Evolutionary conservation across 2,888 invertebrate species (phyloP).

Genomic region (Gastracanthus pulcherrimus): DNA sequence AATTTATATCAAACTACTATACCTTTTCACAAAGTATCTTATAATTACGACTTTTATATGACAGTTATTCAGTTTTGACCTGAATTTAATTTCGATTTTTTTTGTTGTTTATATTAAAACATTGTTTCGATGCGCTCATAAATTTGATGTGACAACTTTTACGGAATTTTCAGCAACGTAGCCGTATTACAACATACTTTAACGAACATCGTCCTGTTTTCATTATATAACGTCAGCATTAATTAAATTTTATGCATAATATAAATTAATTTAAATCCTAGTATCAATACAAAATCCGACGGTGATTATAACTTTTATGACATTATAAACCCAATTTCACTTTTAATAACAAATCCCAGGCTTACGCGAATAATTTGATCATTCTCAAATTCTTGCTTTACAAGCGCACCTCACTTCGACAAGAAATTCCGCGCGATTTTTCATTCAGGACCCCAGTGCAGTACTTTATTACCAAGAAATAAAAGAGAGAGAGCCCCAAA

Average conservation of each 20-base stretch:
- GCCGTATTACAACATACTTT: neutral
- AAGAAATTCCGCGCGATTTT: constrained; percentile 1
- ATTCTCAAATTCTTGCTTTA: neutral
- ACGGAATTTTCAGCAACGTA: neutral
- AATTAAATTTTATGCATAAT: neutral
- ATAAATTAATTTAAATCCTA: neutral
- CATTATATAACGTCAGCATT: neutral
- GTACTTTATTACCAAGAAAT: constrained; percentile 11
- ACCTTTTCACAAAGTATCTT: neutral
- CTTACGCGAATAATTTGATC: neutral
- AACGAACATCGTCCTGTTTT: neutral
- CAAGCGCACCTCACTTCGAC: neutral
- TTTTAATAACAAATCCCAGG: neutral
- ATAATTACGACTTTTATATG: neutral
- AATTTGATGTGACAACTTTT: too few relatives aligned
- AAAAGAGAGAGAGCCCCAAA: neutral
- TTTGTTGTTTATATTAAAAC: neutral
- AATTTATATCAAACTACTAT: neutral
- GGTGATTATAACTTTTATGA: too few relatives aligned
- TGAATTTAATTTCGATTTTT: neutral
- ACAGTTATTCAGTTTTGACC: neutral
- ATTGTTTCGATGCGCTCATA: neutral
- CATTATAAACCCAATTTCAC: neutral
- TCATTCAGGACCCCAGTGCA: neutral
- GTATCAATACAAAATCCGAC: neutral